Evolutionary conservation across 64 coral and sea anemone species (phyloP).

Genomic region (Actinia tenebrosa): DNA sequence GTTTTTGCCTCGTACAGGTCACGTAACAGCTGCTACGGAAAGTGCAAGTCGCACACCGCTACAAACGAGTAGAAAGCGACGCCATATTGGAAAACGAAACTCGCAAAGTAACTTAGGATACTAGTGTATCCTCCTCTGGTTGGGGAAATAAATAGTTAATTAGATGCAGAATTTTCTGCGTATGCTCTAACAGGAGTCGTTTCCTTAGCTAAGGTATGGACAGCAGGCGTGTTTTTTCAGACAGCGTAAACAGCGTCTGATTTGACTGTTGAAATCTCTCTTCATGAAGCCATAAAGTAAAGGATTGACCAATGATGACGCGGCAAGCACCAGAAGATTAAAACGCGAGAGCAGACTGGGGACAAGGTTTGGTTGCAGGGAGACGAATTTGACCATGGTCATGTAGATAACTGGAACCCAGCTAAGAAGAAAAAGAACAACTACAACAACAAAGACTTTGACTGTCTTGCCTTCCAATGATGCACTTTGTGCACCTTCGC

Average conservation of each 20-base stretch:
- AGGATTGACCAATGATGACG: constrained; percentile 17
- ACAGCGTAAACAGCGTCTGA: background rate
- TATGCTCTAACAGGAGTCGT: too few relatives aligned
- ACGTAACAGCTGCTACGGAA: too few relatives aligned
- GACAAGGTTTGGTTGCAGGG: background rate
- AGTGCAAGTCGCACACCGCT: too few relatives aligned
- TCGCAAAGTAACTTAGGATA: too few relatives aligned
- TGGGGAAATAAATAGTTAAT: too few relatives aligned
- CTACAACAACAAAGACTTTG: constrained; percentile 10
- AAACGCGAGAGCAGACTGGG: background rate
- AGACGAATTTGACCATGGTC: background rate
- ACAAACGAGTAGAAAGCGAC: too few relatives aligned
- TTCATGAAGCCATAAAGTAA: constrained; percentile 15
- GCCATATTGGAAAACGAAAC: too few relatives aligned
- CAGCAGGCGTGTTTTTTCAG: too few relatives aligned
- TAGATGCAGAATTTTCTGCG: too few relatives aligned
- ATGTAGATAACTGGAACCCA: constrained; percentile 12
- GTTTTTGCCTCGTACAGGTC: too few relatives aligned
- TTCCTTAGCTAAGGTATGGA: too few relatives aligned
- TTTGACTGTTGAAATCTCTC: background rate
- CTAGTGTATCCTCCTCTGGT: too few relatives aligned
- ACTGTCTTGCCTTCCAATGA: constrained; percentile 19
- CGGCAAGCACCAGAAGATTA: background rate
- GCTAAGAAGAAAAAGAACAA: constrained; percentile 10
- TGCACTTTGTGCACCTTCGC: constrained; percentile 13